A percentile compares a stretch with the other conserved stretches of the same genome.
Conservation (phyloP, 35 echinoderm and acorn worm species). For the Patiria miniata region DNA sequence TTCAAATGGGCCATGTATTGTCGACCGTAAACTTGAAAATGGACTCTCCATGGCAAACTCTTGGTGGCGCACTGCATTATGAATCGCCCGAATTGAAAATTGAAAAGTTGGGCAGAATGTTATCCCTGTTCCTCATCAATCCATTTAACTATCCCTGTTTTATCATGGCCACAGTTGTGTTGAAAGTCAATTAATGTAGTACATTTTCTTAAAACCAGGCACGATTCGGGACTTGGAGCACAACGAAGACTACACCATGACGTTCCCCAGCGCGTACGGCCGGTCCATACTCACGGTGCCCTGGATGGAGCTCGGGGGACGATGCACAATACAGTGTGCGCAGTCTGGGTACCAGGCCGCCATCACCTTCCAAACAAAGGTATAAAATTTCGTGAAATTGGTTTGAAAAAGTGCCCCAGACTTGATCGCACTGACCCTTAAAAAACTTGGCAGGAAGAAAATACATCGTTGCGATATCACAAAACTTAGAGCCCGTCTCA, state of each 20-base stretch:
- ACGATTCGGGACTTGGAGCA: slow-evolving; percentile 77
- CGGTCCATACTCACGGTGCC: slow-evolving; percentile 92
- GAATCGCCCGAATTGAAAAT: no score
- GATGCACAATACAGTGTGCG: slow-evolving; percentile 76
- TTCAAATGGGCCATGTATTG: no score
- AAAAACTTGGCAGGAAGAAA: background rate
- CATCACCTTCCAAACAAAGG: slow-evolving; percentile 94
- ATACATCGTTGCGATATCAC: background rate
- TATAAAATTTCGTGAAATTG: background rate
- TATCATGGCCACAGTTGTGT: no score
- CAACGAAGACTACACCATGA: slow-evolving; percentile 80
- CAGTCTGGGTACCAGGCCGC: slow-evolving; percentile 77
- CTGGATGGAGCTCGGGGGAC: slow-evolving; percentile 97
- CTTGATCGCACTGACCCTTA: no score
- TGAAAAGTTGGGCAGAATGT: no score
- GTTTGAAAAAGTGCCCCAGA: no score
- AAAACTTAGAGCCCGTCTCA: background rate
- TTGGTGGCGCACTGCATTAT: no score
- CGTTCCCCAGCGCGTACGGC: slow-evolving; percentile 91
- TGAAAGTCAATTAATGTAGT: no score
- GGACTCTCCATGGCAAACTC: no score
- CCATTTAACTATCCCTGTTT: no score
- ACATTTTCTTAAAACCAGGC: slow-evolving; percentile 45
- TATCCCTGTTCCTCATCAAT: no score
- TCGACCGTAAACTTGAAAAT: no score